Evolutionary conservation across 2,888 invertebrate species (phyloP).

Genomic region (Pristionchus arcanus): DNA sequence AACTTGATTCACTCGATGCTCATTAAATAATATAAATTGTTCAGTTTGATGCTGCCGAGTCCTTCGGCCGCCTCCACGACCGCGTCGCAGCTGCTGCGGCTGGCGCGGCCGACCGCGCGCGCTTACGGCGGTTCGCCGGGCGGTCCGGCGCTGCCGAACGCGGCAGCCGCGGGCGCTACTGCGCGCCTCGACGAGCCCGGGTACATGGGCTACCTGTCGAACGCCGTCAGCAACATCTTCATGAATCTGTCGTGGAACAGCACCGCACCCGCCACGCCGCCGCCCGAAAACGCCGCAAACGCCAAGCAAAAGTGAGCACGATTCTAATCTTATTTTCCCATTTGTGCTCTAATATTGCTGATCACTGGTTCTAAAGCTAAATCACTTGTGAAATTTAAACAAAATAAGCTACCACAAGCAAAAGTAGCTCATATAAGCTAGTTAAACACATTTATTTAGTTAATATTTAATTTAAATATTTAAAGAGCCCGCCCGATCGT

Average conservation of each 20-base stretch:
- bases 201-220: slow-evolving; percentile 53
- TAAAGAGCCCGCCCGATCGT: slow-evolving; percentile 33
- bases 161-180: background rate
- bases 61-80: background rate
- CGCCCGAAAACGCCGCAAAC: background rate
- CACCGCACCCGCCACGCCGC: background rate
- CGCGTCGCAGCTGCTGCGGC: background rate
- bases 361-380: no score
- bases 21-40: background rate
- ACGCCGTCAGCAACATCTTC: background rate
- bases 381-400: no score
- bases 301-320: slow-evolving; percentile 29
- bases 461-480: background rate
- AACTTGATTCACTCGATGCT: background rate
- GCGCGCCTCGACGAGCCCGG: slow-evolving; percentile 49
- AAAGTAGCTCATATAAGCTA: no score
- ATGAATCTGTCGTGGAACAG: background rate
- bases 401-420: no score
- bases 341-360: no score
- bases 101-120: slow-evolving; percentile 22
- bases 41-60: slow-evolving; percentile 29
- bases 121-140: slow-evolving; percentile 31
- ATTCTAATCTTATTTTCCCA: background rate
- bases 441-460: background rate
- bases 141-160: background rate